These are phyloP conservation scores for Halocynthia aurantium DNA, from an alignment of 23 tunicate species.

Conservation along the genomic window DNA sequence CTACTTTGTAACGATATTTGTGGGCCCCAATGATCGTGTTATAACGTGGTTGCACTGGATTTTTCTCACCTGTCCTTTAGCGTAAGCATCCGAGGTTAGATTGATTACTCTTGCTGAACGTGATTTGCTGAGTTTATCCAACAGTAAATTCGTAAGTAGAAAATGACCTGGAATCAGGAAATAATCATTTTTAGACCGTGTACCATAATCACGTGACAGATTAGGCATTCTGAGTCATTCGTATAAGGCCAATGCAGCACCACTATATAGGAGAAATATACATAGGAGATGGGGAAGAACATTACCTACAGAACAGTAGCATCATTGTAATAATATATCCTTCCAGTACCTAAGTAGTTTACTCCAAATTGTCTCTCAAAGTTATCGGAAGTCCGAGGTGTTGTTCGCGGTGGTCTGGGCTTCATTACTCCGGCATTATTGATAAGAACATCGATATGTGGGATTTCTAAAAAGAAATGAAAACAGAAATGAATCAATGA, in stretches of 20 bases:
- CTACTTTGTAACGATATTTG: too few relatives aligned
- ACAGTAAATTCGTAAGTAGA: constrained; percentile 65
- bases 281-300: neutral
- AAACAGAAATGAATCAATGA: neutral
- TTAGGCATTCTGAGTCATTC: too few relatives aligned
- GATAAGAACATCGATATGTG: constrained; percentile 71
- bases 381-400: constrained; percentile 67
- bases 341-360: constrained; percentile 62
- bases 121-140: constrained; percentile 52
- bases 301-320: too few relatives aligned
- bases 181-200: too few relatives aligned
- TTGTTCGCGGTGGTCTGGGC: constrained; percentile 73
- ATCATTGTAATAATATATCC: neutral
- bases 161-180: constrained; percentile 53
- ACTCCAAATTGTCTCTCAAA: constrained; percentile 88
- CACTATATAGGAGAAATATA: neutral
- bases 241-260: neutral
- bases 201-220: too few relatives aligned
- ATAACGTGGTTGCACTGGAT: too few relatives aligned
- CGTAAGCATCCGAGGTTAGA: constrained; percentile 51
- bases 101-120: constrained; percentile 50
- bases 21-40: too few relatives aligned
- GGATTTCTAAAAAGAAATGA: constrained; percentile 31
- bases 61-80: constrained; percentile 49
- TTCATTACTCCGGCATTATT: constrained; percentile 97